Conservation (phyloP, 2,113 vertebrate species). For the Pterocles gutturalis region DNA sequence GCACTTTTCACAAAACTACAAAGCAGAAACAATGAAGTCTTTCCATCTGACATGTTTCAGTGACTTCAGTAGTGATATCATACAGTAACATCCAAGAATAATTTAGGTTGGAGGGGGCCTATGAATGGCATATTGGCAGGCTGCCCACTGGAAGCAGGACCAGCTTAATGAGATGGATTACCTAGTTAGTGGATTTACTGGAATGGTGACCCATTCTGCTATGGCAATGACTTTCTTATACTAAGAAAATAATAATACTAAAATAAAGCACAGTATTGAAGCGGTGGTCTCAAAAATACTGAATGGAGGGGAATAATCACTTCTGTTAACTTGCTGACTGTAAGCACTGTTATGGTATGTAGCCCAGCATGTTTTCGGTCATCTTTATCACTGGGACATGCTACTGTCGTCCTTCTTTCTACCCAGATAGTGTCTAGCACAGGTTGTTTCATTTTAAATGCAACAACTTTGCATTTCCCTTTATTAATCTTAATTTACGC, state of each 20-base stretch:
- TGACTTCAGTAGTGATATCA: not conserved
- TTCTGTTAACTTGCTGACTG: not conserved
- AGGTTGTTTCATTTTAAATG: not conserved
- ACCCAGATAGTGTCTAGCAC: not conserved
- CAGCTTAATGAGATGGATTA: not conserved
- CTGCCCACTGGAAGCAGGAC: not conserved
- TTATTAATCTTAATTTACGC: not conserved
- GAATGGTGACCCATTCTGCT: not conserved
- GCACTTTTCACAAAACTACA: not conserved
- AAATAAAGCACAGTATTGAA: not conserved
- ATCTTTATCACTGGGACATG: not conserved
- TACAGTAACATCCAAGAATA: not conserved
- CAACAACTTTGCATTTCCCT: not conserved
- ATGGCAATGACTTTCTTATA: not conserved
- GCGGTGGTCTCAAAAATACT: not conserved
- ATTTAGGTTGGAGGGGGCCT: not conserved
- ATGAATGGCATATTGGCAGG: not conserved
- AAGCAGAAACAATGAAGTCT: not conserved
- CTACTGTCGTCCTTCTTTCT: not conserved
- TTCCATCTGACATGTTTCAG: not conserved
- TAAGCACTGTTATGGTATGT: not conserved
- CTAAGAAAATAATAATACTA: too few relatives aligned
- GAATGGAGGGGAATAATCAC: not conserved
- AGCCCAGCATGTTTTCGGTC: not conserved
- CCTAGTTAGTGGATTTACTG: not conserved